Evolutionary conservation across 1,140 invertebrate species (phyloP), one percentile per base, ranked within the genome.

Genomic region (Battus philenor): DNA sequence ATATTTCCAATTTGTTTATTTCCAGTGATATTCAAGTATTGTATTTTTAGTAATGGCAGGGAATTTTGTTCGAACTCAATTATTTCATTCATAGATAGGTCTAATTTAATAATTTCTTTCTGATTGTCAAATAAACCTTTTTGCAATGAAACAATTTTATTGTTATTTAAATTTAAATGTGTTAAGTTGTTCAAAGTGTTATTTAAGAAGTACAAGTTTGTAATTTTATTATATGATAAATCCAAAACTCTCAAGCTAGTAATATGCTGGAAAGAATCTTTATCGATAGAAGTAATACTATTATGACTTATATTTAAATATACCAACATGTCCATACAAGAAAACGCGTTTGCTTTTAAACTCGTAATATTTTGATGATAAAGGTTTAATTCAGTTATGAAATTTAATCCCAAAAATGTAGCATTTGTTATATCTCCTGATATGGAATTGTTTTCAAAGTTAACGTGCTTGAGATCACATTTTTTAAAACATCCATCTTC

Each of bases 271-370:
- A 80, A 82, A 41, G 56, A 54, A 2, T 56, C 43, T 12, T 47
- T 52, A 22, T 67, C 62, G 20, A 82, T 50, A 10, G 17, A 15
- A 11, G 44, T 29, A 31, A 82, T 73, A 41, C 11, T 39, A 33
- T 82, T 82, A 6, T n/a, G 34, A 50, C 67, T 75, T 32, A 78
- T 41, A 54, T 80, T 78, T 26, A 82, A 56, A 38, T 41, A 17
- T 4, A 41, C 11, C 29, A 83, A 52, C 15, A 18, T 43, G 5
- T 10, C 16, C 54, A 72, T 65, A 2, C 47, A 36, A 6, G 49
- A 50, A 47, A 83, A 83, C 1, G 72, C 60, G 20, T 60, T 49
- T 8, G 52, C 47, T 44, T 49, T 52, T 38, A 82, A 49, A 10
- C 22, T 44, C 13, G 34, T 52, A 29, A 82, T 56, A 36, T 54